Percentiles rank a stretch among this genome's conserved stretches.
Conservation (phyloP, 2,113 vertebrate species). For the Regulus satrapa region DNA sequence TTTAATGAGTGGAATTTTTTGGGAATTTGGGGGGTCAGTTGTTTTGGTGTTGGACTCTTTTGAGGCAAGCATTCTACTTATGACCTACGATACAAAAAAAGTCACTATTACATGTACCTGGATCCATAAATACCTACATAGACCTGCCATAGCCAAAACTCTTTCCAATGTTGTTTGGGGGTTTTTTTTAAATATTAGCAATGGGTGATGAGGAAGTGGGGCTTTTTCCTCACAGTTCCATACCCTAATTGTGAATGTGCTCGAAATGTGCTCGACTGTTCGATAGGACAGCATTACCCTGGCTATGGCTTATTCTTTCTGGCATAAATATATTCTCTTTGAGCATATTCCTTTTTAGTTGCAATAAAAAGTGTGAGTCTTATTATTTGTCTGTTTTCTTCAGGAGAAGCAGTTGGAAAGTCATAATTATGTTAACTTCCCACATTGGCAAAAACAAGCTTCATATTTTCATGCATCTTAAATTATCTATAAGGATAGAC, state of each 20-base stretch:
- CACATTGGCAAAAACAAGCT: slow-evolving; percentile 35
- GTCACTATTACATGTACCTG: neutral
- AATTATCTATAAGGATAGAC: neutral
- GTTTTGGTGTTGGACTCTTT: neutral
- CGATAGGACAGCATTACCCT: slow-evolving; percentile 6
- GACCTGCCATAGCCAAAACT: neutral
- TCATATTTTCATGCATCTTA: slow-evolving; percentile 40
- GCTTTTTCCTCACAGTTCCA: neutral
- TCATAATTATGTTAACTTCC: slow-evolving; percentile 54
- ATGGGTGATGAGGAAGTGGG: neutral
- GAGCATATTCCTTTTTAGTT: slow-evolving; percentile 43
- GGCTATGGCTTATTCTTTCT: slow-evolving; percentile 30
- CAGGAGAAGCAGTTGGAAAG: slow-evolving; percentile 65
- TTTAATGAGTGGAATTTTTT: neutral
- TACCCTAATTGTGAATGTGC: neutral
- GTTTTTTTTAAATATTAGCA: neutral
- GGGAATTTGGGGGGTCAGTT: neutral
- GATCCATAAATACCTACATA: neutral
- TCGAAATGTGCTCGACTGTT: slow-evolving; percentile 38
- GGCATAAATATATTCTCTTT: slow-evolving; percentile 45
- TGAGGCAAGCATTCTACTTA: neutral
- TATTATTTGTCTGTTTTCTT: slow-evolving; percentile 37
- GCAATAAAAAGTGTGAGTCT: slow-evolving; percentile 15
- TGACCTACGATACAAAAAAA: neutral
- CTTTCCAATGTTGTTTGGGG: neutral